Evolutionary conservation across 2,888 invertebrate genomes (phyloP).

Genomic region (Hemithea aestivaria): DNA sequence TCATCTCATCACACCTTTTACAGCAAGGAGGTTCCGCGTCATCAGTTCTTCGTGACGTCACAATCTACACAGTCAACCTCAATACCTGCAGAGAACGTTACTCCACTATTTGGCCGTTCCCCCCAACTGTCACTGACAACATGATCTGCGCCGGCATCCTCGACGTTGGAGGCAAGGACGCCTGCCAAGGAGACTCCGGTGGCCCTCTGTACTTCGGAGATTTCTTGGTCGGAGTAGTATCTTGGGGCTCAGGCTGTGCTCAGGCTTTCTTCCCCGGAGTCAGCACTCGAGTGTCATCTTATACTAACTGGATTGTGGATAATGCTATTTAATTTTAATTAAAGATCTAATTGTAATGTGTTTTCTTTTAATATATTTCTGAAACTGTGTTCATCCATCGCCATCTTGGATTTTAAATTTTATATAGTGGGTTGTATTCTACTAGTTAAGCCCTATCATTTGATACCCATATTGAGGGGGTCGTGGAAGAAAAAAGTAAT

Average conservation of each 20-base stretch:
- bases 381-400: neutral
- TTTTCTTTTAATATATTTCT: neutral
- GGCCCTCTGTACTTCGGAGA: conserved; percentile 56
- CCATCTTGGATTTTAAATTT: too few species aligned
- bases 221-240: conserved; percentile 59
- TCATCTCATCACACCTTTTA: too few species aligned
- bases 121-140: conserved; percentile 28
- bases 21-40: conserved; percentile 21
- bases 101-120: neutral
- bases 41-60: conserved; percentile 12
- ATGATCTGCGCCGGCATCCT: conserved; percentile 47
- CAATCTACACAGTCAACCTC: conserved; percentile 18
- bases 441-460: too few species aligned
- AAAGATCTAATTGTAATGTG: neutral
- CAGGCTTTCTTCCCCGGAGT: conserved; percentile 60
- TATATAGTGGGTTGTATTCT: too few species aligned
- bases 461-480: too few species aligned
- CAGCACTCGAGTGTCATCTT: conserved; percentile 54
- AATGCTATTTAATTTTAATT: conserved; percentile 22
- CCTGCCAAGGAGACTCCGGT: conserved; percentile 47
- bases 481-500: too few species aligned
- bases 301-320: conserved; percentile 42
- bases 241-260: conserved; percentile 68
- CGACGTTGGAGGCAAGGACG: conserved; percentile 32
- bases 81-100: conserved; percentile 23